These are phyloP conservation scores for Drosophila greeni DNA, from an alignment of 2,888 invertebrate genomes.

Conservation along the genomic window DNA sequence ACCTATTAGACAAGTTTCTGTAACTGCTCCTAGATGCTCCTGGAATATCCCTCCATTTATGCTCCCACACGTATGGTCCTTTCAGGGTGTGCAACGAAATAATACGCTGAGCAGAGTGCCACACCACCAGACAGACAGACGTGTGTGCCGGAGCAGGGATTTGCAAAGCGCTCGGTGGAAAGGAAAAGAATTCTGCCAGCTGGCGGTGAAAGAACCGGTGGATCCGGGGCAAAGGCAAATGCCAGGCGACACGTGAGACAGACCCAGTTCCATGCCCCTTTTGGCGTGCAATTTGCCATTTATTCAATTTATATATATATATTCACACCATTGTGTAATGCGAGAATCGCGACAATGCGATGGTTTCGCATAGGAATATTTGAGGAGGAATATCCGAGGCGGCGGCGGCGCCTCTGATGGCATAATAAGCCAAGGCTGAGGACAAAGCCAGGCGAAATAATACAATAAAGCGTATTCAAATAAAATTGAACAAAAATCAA, in stretches of 20 bases:
- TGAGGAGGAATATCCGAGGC: slow-evolving; percentile 10
- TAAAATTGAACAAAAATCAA: slow-evolving; percentile 25
- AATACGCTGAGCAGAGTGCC: slow-evolving; percentile 46
- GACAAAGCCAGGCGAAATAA: slow-evolving; percentile 21
- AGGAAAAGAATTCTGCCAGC: slow-evolving; percentile 3
- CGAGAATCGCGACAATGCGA: slow-evolving; percentile 26
- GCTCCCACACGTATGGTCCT: slow-evolving; percentile 46
- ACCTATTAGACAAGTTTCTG: neutral
- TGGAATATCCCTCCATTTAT: slow-evolving; percentile 60
- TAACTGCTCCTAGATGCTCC: slow-evolving; percentile 1
- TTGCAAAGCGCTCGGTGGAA: slow-evolving; percentile 13
- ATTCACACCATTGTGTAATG: slow-evolving; percentile 40
- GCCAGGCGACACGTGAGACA: slow-evolving; percentile 33
- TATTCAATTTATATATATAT: slow-evolving; percentile 70
- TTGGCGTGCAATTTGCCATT: slow-evolving; percentile 67
- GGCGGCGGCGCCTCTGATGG: slow-evolving; percentile 8
- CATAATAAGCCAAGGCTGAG: slow-evolving; percentile 21
- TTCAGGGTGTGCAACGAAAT: slow-evolving; percentile 55
- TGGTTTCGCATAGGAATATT: slow-evolving; percentile 1
- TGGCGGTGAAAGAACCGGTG: slow-evolving; percentile 13
- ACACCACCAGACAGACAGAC: slow-evolving; percentile 39
- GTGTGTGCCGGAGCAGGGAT: slow-evolving; percentile 21
- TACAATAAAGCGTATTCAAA: slow-evolving; percentile 18
- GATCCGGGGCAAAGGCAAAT: slow-evolving; percentile 28
- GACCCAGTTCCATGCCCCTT: slow-evolving; percentile 33